Percentiles rank a stretch among this genome's conserved stretches.
Conservation (phyloP, 2,797 vertebrate species). For the Melanotaenia parkinsoni region DNA sequence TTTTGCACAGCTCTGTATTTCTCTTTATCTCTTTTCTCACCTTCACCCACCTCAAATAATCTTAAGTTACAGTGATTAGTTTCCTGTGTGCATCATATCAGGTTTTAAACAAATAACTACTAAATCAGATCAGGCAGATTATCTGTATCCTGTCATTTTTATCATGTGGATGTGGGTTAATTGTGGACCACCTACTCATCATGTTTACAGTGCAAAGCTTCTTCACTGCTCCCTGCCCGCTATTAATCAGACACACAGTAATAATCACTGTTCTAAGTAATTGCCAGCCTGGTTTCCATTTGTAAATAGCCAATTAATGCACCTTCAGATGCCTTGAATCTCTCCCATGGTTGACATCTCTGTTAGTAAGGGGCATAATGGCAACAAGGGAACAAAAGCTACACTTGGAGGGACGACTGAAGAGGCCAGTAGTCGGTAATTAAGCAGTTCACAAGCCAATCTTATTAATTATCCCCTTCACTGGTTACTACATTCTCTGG, state of each 20-base stretch:
- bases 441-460: slow-evolving; percentile 86
- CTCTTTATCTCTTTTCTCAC: too few species aligned
- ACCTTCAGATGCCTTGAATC: slow-evolving; percentile 70
- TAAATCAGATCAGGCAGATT: background rate
- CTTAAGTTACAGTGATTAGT: too few species aligned
- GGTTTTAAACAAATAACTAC: background rate
- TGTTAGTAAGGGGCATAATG: slow-evolving; percentile 74
- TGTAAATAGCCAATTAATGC: slow-evolving; percentile 80
- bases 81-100: background rate
- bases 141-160: background rate
- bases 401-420: slow-evolving; percentile 79
- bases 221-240: slow-evolving; percentile 15
- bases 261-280: slow-evolving; percentile 79
- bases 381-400: slow-evolving; percentile 79
- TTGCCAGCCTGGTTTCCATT: slow-evolving; percentile 76
- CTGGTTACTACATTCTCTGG: slow-evolving; percentile 71
- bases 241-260: slow-evolving; percentile 37
- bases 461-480: slow-evolving; percentile 84
- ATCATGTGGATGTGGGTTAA: background rate
- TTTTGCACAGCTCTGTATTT: too few species aligned
- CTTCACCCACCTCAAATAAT: too few species aligned
- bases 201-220: slow-evolving; percentile 19
- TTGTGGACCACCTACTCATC: background rate
- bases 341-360: slow-evolving; percentile 58
- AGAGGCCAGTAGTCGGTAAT: slow-evolving; percentile 84